These are phyloP conservation scores for Xyrauchen texanus DNA, from an alignment of 2,113 vertebrate species.

Conservation along the genomic window DNA sequence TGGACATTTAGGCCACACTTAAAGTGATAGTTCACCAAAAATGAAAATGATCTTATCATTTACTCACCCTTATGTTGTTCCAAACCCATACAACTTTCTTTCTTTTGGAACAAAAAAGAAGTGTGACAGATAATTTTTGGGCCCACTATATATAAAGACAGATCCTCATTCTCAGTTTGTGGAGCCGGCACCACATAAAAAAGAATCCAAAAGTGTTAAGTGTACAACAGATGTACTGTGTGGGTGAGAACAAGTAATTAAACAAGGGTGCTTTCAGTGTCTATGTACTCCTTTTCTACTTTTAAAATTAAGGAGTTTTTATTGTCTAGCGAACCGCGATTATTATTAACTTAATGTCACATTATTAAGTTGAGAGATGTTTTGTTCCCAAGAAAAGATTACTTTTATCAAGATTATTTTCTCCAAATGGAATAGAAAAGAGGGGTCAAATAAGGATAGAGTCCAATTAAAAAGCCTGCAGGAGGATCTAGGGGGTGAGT, in stretches of 20 bases:
- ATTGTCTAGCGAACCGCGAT: neutral
- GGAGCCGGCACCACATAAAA: conserved; percentile 4
- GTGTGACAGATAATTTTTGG: too few relatives aligned
- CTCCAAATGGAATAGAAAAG: too few relatives aligned
- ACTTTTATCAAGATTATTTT: too few relatives aligned
- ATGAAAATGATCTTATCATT: too few relatives aligned
- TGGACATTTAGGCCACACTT: neutral
- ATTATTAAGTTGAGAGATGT: conserved; percentile 7
- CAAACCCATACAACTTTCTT: too few relatives aligned
- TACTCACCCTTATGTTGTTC: too few relatives aligned
- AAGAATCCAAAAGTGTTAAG: conserved; percentile 21
- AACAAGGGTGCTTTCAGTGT: neutral
- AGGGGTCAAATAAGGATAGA: conserved; percentile 62
- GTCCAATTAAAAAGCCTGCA: conserved; percentile 62
- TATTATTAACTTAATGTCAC: conserved; percentile 6
- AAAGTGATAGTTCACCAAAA: too few relatives aligned
- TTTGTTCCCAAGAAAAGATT: too few relatives aligned
- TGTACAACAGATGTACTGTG: neutral
- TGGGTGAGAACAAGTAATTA: conserved; percentile 21
- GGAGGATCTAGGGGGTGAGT: conserved; percentile 49
- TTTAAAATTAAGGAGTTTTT: conserved; percentile 19
- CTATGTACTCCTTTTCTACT: neutral
- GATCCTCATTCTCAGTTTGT: neutral
- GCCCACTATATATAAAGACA: neutral
- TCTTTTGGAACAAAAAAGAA: too few relatives aligned